Percentiles rank a stretch among this genome's conserved stretches.
Evolutionary conservation across 2,888 invertebrate genomes (phyloP).

Genomic region (Rotaria socialis): DNA sequence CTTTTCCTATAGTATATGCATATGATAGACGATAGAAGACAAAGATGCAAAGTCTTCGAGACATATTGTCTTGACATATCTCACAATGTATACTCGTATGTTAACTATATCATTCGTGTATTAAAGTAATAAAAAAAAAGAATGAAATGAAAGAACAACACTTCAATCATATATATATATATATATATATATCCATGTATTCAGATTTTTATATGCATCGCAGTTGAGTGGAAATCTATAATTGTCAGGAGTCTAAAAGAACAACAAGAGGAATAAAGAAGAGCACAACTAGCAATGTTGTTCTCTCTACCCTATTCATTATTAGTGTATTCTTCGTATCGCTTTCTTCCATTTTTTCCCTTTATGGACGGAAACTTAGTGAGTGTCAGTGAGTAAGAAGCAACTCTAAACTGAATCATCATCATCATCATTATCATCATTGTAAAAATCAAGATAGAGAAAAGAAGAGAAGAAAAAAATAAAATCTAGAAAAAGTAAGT

Average conservation of each 20-base stretch:
- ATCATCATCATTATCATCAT: not conserved
- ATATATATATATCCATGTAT: not conserved
- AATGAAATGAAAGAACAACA: not conserved
- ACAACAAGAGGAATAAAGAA: not conserved
- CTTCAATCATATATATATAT: not conserved
- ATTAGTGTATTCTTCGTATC: not conserved
- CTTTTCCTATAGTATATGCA: not conserved
- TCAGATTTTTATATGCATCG: not conserved
- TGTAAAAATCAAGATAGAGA: not conserved
- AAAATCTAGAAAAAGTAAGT: not conserved
- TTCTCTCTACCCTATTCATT: not conserved
- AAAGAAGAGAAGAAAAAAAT: not conserved
- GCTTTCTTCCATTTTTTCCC: not conserved
- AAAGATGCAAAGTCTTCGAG: not conserved
- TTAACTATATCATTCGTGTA: not conserved
- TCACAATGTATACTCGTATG: not conserved
- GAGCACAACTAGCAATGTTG: not conserved
- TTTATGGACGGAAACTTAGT: not conserved
- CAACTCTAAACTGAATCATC: slow-evolving; percentile 5
- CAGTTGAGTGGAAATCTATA: not conserved
- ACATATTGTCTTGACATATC: not conserved
- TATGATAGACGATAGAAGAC: not conserved
- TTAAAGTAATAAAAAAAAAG: not conserved
- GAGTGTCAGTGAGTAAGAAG: not conserved
- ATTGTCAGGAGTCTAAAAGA: not conserved